phyloP scores from a whole-genome alignment of 2,113 vertebrate species.

The Haplochromis vanheusdeni region DNA sequence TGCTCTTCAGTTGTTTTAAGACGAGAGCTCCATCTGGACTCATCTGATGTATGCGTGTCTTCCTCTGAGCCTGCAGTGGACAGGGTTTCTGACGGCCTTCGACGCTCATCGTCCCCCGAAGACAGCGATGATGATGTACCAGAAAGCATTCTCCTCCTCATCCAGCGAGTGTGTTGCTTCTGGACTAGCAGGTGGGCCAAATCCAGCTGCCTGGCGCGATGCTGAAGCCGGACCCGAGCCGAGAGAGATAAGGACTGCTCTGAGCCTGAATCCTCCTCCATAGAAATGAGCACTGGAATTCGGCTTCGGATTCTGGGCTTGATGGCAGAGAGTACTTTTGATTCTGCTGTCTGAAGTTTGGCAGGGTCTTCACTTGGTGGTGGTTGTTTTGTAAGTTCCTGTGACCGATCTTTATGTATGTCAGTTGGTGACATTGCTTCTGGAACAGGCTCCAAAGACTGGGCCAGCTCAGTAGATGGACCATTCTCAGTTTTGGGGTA shows the following conservation, averaged over 20 bases:
- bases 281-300: conserved; percentile 82
- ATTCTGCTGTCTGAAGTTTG: not conserved
- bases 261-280: conserved; percentile 82
- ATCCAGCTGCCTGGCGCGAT: conserved; percentile 74
- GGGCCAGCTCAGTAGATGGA: not conserved
- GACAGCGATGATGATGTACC: conserved; percentile 84
- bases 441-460: conserved; percentile 11
- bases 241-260: conserved; percentile 77
- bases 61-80: conserved; percentile 89
- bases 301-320: conserved; percentile 73
- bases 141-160: conserved; percentile 77
- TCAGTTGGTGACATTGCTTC: conserved; percentile 27
- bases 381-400: conserved; percentile 36
- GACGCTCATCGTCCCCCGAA: conserved; percentile 79
- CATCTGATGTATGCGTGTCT: conserved; percentile 81
- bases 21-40: conserved; percentile 67
- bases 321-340: not conserved
- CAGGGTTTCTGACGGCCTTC: conserved; percentile 78
- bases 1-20: conserved; percentile 61
- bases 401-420: conserved; percentile 14
- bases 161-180: conserved; percentile 80
- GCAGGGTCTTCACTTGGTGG: not conserved
- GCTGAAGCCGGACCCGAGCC: conserved; percentile 66
- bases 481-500: conserved; percentile 23
- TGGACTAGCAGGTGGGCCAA: conserved; percentile 83